Base-by-base conservation (phyloP, 2,888 invertebrate genomes). In the Lasioglossum figueresi region DNA sequence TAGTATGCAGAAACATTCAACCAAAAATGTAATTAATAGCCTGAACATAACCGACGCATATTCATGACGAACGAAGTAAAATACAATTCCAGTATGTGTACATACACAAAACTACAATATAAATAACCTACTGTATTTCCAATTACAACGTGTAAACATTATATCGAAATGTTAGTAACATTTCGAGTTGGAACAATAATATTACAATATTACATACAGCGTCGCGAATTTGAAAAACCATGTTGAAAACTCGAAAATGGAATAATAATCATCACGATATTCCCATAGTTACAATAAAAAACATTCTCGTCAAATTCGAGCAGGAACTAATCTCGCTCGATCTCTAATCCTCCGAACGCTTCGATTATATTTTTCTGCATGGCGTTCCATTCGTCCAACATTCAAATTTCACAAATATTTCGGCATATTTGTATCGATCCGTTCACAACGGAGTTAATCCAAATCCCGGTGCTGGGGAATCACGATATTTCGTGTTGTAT, bases 391-490 rank as follows among this genome's bases (percentile, higher is more conserved):
- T 66, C 34, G 34, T 5, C 34, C 8, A 31, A 23, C 31, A 19
- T 66, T 34, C 23, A 34, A 34, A 66, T 66, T 34, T 66, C 31
- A 31, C 34, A 66, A 19, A 34, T 34, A 16, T 66, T 66, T 66
- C 19, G 19, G 19, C 31, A 63, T 16, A 63, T 66, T 34, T 34
- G 37, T 34, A 34, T 37, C 34, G 23, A 23, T 34, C 34, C 52
- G 10, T 59, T 75, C 19, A 19, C 23, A 63, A 37, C 34, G 27
- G 34, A n/a, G 63, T n/a, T 40, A 31, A 66, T 72, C 56, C 63
- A 72, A 72, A 79, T 43, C 73, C 72, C 45, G n/a, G 45, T 43
- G 43, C 66, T 56, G 12, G 59, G 37, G 45, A 59, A 68, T 27
- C 43, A 12, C 52, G 37, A 31, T 16, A 3, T 43, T 43, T 1